Percentiles rank a stretch among this genome's conserved stretches.
Conservation (phyloP, 2,797 vertebrate genomes). For the Leuciscus waleckii region DNA sequence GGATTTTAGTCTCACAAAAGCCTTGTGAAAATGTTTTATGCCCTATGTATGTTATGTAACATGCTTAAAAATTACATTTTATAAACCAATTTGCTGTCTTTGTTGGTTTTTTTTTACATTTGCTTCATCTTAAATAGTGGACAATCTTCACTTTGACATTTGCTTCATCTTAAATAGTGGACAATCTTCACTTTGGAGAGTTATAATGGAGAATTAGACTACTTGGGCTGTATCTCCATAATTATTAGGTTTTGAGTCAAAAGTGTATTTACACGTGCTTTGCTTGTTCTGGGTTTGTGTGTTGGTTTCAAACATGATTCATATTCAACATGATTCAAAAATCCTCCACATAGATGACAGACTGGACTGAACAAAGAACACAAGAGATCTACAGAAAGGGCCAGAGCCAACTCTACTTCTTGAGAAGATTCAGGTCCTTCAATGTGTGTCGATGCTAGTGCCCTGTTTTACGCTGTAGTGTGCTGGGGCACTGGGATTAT, state of each 20-base stretch:
- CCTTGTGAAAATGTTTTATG: constrained; percentile 93
- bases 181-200: neutral
- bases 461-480: too few species aligned
- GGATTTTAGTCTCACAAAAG: constrained; percentile 90
- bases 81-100: constrained; percentile 81
- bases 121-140: neutral
- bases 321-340: neutral
- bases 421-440: too few species aligned
- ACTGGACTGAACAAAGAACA: neutral
- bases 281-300: neutral
- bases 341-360: neutral
- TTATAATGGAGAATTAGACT: neutral
- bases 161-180: neutral
- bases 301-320: neutral
- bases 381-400: too few species aligned
- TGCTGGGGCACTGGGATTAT: too few species aligned
- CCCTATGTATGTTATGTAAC: constrained; percentile 94
- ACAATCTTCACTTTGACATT: neutral
- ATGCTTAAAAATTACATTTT: constrained; percentile 96
- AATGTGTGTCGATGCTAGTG: too few species aligned
- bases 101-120: neutral
- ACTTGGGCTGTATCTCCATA: neutral
- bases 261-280: neutral
- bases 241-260: neutral
- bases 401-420: too few species aligned